Conservation (phyloP, 2,888 invertebrate species). For the Orchesella flavescens region DNA sequence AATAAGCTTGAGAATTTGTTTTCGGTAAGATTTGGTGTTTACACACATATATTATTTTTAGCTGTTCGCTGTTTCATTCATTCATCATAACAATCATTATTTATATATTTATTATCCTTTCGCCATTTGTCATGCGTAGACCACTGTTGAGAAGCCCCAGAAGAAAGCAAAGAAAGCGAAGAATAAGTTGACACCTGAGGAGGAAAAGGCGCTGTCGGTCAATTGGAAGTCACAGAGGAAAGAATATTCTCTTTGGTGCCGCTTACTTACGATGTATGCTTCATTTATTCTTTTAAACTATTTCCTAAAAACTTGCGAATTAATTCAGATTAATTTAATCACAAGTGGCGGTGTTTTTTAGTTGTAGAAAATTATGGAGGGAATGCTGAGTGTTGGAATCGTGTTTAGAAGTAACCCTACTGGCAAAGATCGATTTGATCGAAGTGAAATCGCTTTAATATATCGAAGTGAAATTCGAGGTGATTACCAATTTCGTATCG, state of each 20-base stretch:
- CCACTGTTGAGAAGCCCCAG: neutral
- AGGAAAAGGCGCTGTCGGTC: neutral
- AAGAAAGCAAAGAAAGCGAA: neutral
- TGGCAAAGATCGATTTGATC: no score
- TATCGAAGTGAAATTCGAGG: no score
- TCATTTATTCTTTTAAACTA: no score
- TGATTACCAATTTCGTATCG: no score
- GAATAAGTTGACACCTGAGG: constrained; percentile 21
- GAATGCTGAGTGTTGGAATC: no score
- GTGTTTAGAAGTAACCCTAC: constrained; percentile 51
- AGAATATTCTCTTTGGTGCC: neutral
- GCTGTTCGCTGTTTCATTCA: no score
- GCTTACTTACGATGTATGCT: constrained; percentile 26
- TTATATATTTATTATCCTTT: no score
- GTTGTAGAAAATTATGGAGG: constrained; percentile 58
- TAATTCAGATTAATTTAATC: no score
- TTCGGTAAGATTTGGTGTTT: constrained; percentile 14
- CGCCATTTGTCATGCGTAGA: no score
- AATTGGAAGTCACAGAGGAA: neutral
- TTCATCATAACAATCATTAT: no score
- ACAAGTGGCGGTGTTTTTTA: neutral
- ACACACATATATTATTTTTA: neutral
- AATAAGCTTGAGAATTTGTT: constrained; percentile 10
- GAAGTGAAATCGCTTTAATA: no score
- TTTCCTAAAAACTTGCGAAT: no score